A percentile compares a stretch with the other conserved stretches of the same genome.
Conservation (phyloP, 2,888 invertebrate species). For the Empis livida region DNA sequence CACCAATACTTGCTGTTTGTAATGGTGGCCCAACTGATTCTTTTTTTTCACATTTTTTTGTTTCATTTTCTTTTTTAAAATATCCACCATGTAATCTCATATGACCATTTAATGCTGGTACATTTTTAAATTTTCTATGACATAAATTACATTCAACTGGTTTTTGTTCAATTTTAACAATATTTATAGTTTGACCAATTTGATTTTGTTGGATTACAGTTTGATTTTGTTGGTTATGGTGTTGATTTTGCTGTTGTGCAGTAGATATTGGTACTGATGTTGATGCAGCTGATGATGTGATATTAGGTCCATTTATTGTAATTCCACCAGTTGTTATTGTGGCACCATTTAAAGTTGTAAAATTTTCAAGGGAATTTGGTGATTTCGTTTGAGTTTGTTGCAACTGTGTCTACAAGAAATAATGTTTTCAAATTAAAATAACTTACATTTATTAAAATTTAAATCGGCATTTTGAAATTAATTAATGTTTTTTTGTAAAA, state of each 20-base stretch:
- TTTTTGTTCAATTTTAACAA: constrained; percentile 51
- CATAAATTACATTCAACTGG: constrained; percentile 93
- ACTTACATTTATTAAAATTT: too few species aligned
- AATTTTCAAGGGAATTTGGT: constrained; percentile 5
- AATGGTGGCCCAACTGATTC: constrained; percentile 70
- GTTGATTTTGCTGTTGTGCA: constrained; percentile 17
- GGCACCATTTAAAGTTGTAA: constrained; percentile 4
- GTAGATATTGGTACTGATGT: constrained; percentile 16
- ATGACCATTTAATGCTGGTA: constrained; percentile 94
- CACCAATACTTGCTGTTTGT: constrained; percentile 85
- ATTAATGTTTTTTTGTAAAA: too few species aligned
- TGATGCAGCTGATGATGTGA: constrained; percentile 21
- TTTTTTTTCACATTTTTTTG: constrained; percentile 74
- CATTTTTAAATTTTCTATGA: constrained; percentile 92
- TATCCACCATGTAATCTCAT: constrained; percentile 97
- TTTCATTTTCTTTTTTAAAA: constrained; percentile 86
- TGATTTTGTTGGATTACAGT: constrained; percentile 26
- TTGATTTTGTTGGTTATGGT: constrained; percentile 29
- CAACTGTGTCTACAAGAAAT: constrained; percentile 17
- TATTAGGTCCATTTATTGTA: constrained; percentile 17
- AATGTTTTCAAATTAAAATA: neutral
- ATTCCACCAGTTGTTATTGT: constrained; percentile 1
- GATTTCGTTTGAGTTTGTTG: constrained; percentile 19
- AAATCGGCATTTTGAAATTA: too few species aligned
- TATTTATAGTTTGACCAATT: constrained; percentile 27